Evolutionary conservation across 2,888 invertebrate species (phyloP), one percentile per base, ranked within the genome.

Genomic region (Melinopterus prodromus): DNA sequence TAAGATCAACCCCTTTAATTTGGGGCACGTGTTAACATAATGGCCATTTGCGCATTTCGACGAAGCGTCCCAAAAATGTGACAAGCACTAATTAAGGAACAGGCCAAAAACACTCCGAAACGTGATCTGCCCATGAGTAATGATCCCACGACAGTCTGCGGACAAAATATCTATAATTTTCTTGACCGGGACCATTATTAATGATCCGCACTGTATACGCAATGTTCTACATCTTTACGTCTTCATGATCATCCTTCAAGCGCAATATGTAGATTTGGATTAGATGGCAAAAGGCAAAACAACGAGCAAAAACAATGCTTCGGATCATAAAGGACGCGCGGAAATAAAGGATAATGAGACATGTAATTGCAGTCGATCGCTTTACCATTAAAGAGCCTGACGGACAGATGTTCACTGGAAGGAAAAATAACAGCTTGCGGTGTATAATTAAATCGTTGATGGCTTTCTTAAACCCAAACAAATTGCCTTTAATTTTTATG

Each of bases 121-220:
- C 53, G 53, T 53, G 53, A 53, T 53, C 53, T 53, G 53, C 9
- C 53, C 2, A 87, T 87, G 87, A 88, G 84, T 87, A 86, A 88
- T 87, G 86, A 87, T 86, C 85, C 86, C 85, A 86, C 87, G 88
- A 88, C 88, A 88, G 87, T 87, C 86, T 87, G 87, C 86, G 87
- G 86, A 86, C 87, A 85, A 88, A 88, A 88, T 87, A 86, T 78
- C 70, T 87, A 86, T 88, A 87, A 88, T 88, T 87, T 88, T 86
- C 87, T 86, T 86, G 86, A 87, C 88, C 88, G 85, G 87, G 87
- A 80, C 85, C 85, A 85, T 87, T 87, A 88, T 88, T 88, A 88
- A 88, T 88, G 87, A 87, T 86, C 53, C 53, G 53, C 53, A 26
- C 26, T 26, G 26, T 53, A 53, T 53, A 53, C 53, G 53, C 53